These are phyloP conservation scores for Allobates femoralis DNA, from an alignment of 2,797 vertebrate species.

Conservation along the genomic window DNA sequence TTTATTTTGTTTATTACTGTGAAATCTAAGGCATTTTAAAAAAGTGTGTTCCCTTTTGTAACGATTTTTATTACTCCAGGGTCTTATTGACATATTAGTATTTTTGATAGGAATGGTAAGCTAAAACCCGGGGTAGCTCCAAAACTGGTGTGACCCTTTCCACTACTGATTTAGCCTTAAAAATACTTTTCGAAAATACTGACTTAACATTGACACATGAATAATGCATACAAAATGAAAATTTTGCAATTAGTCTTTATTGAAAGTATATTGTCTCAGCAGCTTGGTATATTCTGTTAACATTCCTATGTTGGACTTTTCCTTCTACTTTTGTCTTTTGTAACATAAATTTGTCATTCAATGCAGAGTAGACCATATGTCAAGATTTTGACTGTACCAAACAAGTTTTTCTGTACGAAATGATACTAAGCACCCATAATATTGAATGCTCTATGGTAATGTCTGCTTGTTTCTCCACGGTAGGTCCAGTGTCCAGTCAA, in stretches of 20 bases:
- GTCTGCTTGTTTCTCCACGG: slow-evolving; percentile 66
- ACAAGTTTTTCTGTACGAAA: not conserved
- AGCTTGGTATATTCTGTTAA: not conserved
- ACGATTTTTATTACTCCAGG: not conserved
- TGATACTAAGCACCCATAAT: not conserved
- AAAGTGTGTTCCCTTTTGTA: not conserved
- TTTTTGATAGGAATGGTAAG: too few species aligned
- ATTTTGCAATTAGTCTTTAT: too few species aligned
- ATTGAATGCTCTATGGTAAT: not conserved
- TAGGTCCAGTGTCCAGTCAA: slow-evolving; percentile 85
- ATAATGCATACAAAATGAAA: not conserved
- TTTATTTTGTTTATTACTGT: slow-evolving; percentile 15
- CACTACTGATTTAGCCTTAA: too few species aligned
- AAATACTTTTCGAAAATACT: too few species aligned
- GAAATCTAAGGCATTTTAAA: not conserved
- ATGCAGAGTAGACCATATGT: not conserved
- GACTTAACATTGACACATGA: too few species aligned
- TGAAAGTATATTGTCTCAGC: not conserved
- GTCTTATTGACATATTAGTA: too few species aligned
- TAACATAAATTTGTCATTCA: not conserved
- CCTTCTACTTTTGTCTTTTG: not conserved
- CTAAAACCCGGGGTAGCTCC: too few species aligned
- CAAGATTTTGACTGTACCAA: not conserved
- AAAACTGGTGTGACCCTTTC: too few species aligned
- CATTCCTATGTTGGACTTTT: not conserved